These are phyloP conservation scores for Helostoma temminkii DNA, from an alignment of 2,797 vertebrate species.

Conservation along the genomic window DNA sequence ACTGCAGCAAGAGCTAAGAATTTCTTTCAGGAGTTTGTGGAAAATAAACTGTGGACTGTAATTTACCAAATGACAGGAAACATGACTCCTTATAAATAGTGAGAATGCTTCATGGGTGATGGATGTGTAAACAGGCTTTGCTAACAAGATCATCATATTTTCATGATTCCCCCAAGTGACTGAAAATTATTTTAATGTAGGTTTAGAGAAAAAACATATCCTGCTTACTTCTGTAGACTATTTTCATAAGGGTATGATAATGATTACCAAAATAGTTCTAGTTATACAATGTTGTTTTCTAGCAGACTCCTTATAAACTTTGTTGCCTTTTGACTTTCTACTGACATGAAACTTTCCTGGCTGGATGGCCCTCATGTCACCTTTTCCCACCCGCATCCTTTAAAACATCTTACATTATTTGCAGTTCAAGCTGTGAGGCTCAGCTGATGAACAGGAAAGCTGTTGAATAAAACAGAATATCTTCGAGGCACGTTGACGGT, in stretches of 20 bases:
- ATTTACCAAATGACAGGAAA: no score
- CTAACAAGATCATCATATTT: no score
- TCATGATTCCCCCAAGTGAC: not conserved
- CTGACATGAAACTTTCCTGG: no score
- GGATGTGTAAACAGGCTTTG: no score
- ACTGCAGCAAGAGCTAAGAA: no score
- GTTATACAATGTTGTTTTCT: not conserved
- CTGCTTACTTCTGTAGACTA: not conserved
- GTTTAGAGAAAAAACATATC: not conserved
- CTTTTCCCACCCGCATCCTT: slow-evolving; percentile 1
- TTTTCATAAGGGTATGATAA: not conserved
- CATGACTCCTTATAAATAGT: no score
- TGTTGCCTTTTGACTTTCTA: no score
- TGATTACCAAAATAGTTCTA: not conserved
- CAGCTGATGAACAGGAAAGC: slow-evolving; percentile 16
- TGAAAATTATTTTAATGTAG: not conserved
- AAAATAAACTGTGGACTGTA: no score
- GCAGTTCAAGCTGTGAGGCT: not conserved
- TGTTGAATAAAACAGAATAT: slow-evolving; percentile 56
- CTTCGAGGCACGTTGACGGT: slow-evolving; percentile 36
- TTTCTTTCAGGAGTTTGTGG: no score
- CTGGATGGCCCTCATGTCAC: no score
- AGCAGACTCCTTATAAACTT: no score
- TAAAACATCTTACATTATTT: slow-evolving; percentile 7
- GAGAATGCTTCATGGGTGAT: no score